Conservation (phyloP, 2,113 vertebrate genomes). For the Vimba vimba region DNA sequence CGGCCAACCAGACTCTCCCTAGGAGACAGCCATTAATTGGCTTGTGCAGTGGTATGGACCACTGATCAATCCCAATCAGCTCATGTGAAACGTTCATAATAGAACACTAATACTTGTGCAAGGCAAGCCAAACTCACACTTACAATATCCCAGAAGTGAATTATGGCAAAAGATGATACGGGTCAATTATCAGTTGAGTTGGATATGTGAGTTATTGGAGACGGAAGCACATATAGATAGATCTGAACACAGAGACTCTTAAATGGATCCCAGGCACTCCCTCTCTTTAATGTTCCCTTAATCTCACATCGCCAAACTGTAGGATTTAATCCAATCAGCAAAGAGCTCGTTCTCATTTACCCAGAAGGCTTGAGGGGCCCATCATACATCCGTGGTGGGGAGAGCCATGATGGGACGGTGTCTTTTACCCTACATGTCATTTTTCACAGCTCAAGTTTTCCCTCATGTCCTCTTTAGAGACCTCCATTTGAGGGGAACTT, state of each 20-base stretch:
- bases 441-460: conserved; percentile 35
- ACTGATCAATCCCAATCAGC: conserved; percentile 42
- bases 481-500: background rate
- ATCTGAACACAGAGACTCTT: conserved; percentile 42
- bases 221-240: conserved; percentile 35
- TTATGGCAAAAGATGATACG: conserved; percentile 54
- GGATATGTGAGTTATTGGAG: conserved; percentile 26
- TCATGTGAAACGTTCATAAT: conserved; percentile 48
- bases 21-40: conserved; percentile 37
- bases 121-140: conserved; percentile 39
- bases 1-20: conserved; percentile 20
- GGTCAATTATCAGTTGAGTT: conserved; percentile 47
- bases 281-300: conserved; percentile 49
- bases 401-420: conserved; percentile 42
- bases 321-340: conserved; percentile 55
- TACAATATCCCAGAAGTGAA: conserved; percentile 46
- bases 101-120: conserved; percentile 43
- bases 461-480: conserved; percentile 40
- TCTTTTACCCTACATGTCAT: conserved; percentile 37
- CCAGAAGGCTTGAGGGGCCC: conserved; percentile 39
- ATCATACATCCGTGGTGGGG: conserved; percentile 32
- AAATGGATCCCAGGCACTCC: conserved; percentile 51
- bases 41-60: conserved; percentile 35
- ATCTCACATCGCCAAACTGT: conserved; percentile 44
- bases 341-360: conserved; percentile 52